Evolutionary conservation across 2,113 vertebrate genomes (phyloP).

Genomic region (Gobiocypris rarus): DNA sequence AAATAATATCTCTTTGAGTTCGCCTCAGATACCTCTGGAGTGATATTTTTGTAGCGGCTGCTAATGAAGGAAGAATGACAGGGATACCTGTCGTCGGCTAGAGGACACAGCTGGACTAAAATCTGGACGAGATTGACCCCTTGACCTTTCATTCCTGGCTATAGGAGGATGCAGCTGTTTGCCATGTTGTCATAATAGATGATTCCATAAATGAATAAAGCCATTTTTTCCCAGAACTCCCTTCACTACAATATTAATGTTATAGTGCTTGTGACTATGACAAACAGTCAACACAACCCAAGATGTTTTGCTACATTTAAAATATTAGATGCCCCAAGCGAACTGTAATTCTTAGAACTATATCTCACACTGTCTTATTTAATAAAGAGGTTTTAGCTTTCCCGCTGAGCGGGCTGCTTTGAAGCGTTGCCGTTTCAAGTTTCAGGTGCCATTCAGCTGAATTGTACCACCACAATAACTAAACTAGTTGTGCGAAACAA

Average conservation of each 20-base stretch:
- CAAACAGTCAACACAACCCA: neutral
- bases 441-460: neutral
- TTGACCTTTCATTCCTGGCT: conserved; percentile 38
- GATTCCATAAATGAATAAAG: conserved; percentile 40
- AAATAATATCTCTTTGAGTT: conserved; percentile 41
- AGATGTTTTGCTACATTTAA: neutral
- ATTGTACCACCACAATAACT: neutral
- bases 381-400: neutral
- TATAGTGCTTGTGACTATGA: neutral
- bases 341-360: neutral
- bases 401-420: neutral
- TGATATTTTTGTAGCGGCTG: neutral
- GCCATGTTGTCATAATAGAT: conserved; percentile 14
- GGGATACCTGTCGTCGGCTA: conserved; percentile 30
- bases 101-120: conserved; percentile 45
- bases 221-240: neutral
- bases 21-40: neutral
- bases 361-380: neutral
- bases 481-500: neutral
- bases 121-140: conserved; percentile 36
- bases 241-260: neutral
- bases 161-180: conserved; percentile 44
- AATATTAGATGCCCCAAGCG: neutral
- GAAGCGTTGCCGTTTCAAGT: neutral
- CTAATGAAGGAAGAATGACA: conserved; percentile 12